Base-by-base conservation (phyloP, 2,113 vertebrate genomes). In the Suncus etruscus region DNA sequence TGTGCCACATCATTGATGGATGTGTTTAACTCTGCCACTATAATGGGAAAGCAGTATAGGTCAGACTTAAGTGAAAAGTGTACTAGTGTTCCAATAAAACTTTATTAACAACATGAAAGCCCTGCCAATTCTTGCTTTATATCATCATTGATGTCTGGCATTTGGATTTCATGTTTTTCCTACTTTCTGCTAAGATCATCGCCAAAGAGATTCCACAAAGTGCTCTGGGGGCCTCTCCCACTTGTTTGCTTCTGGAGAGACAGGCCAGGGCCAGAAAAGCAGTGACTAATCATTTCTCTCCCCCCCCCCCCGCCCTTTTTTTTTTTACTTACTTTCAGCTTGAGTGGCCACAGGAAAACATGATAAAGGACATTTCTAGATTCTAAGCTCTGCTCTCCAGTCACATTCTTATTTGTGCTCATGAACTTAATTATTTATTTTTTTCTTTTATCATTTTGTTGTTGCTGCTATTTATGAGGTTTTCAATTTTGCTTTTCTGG, bases 41-140 rank as follows among this genome's bases (percentile, higher is more conserved):
- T 16, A 22, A 61, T 22, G 18, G 58, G 58, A 22, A 22, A 61
- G 16, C 18, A 61, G 54, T 20, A 61, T 5, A 61, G 18, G 18
- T 61, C 58, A 22, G 58, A 61, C 58, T 61, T 61, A 61, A 22
- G 6, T 4, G 18, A 61, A 61, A 10, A 6, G 58, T 61, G 58
- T 61, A 20, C 58, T 61, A 6, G 18, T 16, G 32, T 3, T 14
- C 8, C 39, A 75, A 16, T 70, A 24, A 83, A 89, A 94, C 18
- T 22, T 90, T 82, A 76, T 39, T 68, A 39, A 51, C 27, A 70
- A 32, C 73, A 88, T 88, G 9, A 22, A 73, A 91, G 48, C 12
- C 86, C 16, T 54, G 27, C 22, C 12, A 58, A 85, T 29, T 7
- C 25, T 80, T 31, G 16, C 29, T 50, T 27, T 54, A 65, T 68